phyloP scores from a whole-genome alignment of 2,888 invertebrate genomes.

The Villa cingulata region DNA sequence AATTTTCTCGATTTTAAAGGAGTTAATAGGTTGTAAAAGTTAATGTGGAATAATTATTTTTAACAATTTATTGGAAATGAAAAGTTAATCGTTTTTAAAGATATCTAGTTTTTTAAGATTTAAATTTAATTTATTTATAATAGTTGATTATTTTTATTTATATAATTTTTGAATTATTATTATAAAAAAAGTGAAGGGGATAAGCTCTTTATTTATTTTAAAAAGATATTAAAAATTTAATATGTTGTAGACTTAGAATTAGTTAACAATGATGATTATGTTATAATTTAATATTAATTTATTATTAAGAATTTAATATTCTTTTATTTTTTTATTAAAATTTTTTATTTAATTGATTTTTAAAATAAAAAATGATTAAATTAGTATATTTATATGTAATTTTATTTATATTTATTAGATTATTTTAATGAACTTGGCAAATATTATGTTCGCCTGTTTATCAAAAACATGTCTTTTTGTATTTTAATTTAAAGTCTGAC shows the following conservation, averaged over 20 bases:
- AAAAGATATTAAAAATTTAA: slow-evolving; percentile 31
- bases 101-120: slow-evolving; percentile 56
- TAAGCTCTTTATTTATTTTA: slow-evolving; percentile 45
- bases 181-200: slow-evolving; percentile 42
- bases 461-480: slow-evolving; percentile 61
- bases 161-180: too few species aligned
- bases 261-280: slow-evolving; percentile 40
- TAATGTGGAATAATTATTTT: slow-evolving; percentile 48
- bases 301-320: slow-evolving; percentile 33
- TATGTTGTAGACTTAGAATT: slow-evolving; percentile 42
- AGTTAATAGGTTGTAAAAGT: slow-evolving; percentile 44
- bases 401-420: slow-evolving; percentile 18
- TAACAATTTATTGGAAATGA: slow-evolving; percentile 48
- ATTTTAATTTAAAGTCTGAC: slow-evolving; percentile 48
- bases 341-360: slow-evolving; percentile 32
- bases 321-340: slow-evolving; percentile 36
- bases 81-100: slow-evolving; percentile 50
- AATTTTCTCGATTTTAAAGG: slow-evolving; percentile 48
- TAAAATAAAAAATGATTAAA: slow-evolving; percentile 44
- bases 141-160: slow-evolving; percentile 15
- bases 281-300: slow-evolving; percentile 38
- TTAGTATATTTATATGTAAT: slow-evolving; percentile 39
- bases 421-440: slow-evolving; percentile 46
- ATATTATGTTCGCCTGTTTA: slow-evolving; percentile 55
- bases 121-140: slow-evolving; percentile 38